phyloP scores from a whole-genome alignment of 1,140 invertebrate genomes.

The Nephila pilipes region DNA sequence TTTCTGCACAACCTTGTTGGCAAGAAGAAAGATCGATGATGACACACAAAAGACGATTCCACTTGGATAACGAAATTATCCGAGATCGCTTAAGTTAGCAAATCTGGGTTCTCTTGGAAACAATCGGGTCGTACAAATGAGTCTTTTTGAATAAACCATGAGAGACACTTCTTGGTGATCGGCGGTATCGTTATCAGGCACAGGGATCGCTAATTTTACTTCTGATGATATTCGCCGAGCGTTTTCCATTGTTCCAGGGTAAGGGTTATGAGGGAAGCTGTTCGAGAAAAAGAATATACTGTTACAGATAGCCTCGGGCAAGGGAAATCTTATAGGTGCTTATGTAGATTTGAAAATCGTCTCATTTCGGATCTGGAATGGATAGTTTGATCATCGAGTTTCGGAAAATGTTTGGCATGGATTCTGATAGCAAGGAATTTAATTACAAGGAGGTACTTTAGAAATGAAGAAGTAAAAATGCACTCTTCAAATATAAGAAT shows the following conservation, averaged over 20 bases:
- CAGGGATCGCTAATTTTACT: slow-evolving; percentile 52
- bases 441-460: no score
- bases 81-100: slow-evolving; percentile 36
- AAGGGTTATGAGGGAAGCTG: neutral
- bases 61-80: slow-evolving; percentile 20
- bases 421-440: no score
- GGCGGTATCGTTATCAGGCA: slow-evolving; percentile 15
- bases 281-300: neutral
- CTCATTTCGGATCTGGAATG: neutral
- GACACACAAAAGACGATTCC: neutral
- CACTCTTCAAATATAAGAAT: no score
- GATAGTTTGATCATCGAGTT: neutral
- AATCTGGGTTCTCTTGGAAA: neutral
- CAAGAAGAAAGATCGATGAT: neutral
- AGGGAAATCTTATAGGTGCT: slow-evolving; percentile 32
- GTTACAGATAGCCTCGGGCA: neutral
- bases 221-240: slow-evolving; percentile 15
- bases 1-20: neutral
- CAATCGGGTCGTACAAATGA: slow-evolving; percentile 18
- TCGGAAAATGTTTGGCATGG: neutral
- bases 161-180: neutral
- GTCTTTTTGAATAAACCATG: slow-evolving; percentile 59
- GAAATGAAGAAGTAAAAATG: no score
- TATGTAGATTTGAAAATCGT: neutral
- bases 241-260: slow-evolving; percentile 14